A percentile compares a stretch with the other conserved stretches of the same genome.
Conservation (phyloP, 2,797 vertebrate species). For the Amazona finschi region DNA sequence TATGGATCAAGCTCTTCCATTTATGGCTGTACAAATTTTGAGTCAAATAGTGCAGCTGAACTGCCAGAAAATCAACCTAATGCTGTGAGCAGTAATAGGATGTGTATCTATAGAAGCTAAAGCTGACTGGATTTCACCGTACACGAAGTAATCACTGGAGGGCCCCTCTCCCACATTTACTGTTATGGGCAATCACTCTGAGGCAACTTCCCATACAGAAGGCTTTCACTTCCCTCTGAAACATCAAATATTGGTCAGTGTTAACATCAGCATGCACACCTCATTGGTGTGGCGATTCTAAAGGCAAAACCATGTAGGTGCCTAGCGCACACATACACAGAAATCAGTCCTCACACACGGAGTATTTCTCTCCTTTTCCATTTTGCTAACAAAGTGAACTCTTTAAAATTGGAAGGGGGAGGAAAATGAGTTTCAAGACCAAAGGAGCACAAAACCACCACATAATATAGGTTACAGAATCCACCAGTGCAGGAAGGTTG, state of each 20-base stretch:
- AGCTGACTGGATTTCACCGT: background rate
- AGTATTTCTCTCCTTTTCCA: background rate
- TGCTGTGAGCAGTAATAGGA: background rate
- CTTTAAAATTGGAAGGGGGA: background rate
- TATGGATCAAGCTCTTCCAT: background rate
- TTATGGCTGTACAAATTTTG: background rate
- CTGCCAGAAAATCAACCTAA: background rate
- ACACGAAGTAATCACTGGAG: background rate
- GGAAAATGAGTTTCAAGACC: background rate
- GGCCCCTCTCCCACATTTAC: background rate
- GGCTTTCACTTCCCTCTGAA: background rate
- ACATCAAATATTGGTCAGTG: background rate
- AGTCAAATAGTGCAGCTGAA: background rate
- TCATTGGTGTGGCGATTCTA: rapidly evolving
- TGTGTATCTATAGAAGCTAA: background rate
- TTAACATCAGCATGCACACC: background rate
- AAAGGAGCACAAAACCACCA: background rate
- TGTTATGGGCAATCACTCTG: background rate
- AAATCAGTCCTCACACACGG: background rate
- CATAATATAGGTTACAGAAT: background rate
- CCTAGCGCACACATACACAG: rapidly evolving
- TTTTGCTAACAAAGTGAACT: background rate
- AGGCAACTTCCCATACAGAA: background rate
- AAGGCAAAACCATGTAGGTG: background rate
- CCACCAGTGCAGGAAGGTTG: background rate